A percentile compares a stretch with the other conserved stretches of the same genome.
Conservation (phyloP, 2,797 vertebrate species). For the Gorsachius magnificus region DNA sequence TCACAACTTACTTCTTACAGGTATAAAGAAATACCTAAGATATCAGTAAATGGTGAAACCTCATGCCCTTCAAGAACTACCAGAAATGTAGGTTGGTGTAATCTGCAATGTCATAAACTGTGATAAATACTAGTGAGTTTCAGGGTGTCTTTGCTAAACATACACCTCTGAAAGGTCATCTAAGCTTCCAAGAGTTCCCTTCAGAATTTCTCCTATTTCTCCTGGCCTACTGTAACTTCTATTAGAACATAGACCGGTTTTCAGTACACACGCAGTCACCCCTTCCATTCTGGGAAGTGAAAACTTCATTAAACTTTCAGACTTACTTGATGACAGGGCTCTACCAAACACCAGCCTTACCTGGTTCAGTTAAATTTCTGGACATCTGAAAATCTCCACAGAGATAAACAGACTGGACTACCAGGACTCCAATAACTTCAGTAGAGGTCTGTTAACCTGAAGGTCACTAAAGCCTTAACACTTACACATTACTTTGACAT, state of each 20-base stretch:
- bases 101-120: neutral
- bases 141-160: neutral
- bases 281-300: neutral
- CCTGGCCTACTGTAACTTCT: neutral
- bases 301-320: neutral
- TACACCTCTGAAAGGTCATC: neutral
- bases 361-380: neutral
- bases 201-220: neutral
- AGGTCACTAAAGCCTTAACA: neutral
- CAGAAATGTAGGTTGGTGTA: neutral
- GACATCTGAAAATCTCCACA: neutral
- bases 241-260: neutral
- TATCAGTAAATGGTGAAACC: neutral
- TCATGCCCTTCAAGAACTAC: neutral
- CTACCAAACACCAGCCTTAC: neutral
- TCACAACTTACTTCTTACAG: neutral
- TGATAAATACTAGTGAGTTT: neutral
- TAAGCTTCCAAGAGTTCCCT: neutral
- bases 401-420: neutral
- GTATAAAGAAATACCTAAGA: neutral
- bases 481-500: neutral
- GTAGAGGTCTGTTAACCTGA: neutral
- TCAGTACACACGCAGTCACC: neutral
- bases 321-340: neutral
- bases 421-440: neutral